A percentile compares a stretch with the other conserved stretches of the same genome.
These are phyloP conservation scores for Diplodus puntazzo DNA, from an alignment of 2,797 vertebrate genomes.

Conservation along the genomic window DNA sequence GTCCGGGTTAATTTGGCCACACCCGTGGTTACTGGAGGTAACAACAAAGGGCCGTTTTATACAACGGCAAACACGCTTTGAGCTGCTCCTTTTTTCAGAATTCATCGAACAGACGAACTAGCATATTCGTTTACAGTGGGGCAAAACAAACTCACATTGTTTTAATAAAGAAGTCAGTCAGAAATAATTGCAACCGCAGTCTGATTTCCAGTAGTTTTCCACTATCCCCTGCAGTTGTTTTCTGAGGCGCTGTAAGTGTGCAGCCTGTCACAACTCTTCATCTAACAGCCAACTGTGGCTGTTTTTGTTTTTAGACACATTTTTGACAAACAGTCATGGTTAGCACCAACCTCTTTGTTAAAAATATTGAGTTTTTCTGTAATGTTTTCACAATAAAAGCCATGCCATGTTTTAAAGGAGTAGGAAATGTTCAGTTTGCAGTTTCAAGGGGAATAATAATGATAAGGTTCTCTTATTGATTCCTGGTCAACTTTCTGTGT, in stretches of 20 bases:
- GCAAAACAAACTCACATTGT: slow-evolving; percentile 5
- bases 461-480: too few species aligned
- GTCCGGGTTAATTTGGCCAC: not conserved
- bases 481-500: too few species aligned
- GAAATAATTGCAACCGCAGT: not conserved
- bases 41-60: not conserved
- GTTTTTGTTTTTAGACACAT: not conserved
- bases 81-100: not conserved
- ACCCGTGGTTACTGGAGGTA: not conserved
- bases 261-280: not conserved
- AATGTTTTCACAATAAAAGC: not conserved
- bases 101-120: not conserved
- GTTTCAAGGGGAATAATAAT: too few species aligned
- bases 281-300: not conserved
- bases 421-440: not conserved
- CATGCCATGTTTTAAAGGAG: not conserved
- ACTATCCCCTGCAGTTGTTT: not conserved
- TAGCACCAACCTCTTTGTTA: not conserved
- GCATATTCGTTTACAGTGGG: not conserved
- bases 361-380: not conserved
- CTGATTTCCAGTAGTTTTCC: not conserved
- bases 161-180: slow-evolving; percentile 1
- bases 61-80: not conserved
- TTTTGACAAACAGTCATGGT: not conserved
- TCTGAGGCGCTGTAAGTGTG: not conserved